phyloP scores from a whole-genome alignment of 2,888 invertebrate species.

The Sphecodes monilicornis region DNA sequence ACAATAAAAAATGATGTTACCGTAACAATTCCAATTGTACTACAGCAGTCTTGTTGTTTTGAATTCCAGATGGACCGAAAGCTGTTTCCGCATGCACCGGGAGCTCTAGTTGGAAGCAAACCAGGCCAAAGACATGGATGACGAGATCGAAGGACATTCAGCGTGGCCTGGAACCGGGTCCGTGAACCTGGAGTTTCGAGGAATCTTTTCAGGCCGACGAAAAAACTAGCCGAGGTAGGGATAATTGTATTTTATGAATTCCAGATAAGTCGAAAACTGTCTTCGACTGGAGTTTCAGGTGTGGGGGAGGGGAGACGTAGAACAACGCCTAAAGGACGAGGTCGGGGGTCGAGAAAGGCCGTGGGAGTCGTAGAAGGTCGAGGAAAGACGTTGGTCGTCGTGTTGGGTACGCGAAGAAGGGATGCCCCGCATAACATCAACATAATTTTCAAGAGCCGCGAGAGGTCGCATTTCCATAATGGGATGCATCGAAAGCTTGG shows the following conservation, averaged over 20 bases:
- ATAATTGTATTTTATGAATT: conserved; percentile 80
- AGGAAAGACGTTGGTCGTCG: conserved; percentile 43
- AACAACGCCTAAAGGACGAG: background rate
- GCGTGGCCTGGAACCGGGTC: background rate
- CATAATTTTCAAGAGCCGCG: conserved; percentile 80
- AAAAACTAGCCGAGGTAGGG: conserved; percentile 49
- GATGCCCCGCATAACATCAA: conserved; percentile 79
- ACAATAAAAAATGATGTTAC: background rate
- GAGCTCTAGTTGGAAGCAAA: background rate
- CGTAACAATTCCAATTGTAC: background rate
- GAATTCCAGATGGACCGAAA: background rate
- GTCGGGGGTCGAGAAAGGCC: background rate
- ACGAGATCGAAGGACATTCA: background rate
- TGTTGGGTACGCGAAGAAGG: conserved; percentile 50
- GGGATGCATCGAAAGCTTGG: conserved; percentile 80
- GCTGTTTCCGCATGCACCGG: background rate
- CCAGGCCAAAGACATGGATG: background rate
- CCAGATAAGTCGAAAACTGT: conserved; percentile 74
- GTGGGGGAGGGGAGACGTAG: conserved; percentile 8
- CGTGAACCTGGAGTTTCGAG: background rate
- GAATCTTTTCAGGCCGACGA: background rate
- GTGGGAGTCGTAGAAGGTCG: conserved; percentile 27
- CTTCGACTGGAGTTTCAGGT: conserved; percentile 50
- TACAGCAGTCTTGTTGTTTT: background rate
- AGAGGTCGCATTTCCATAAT: conserved; percentile 81